Percentiles rank a stretch among this genome's conserved stretches.
Evolutionary conservation across 2,113 vertebrate genomes (phyloP).

Genomic region (Pardalotus punctatus): DNA sequence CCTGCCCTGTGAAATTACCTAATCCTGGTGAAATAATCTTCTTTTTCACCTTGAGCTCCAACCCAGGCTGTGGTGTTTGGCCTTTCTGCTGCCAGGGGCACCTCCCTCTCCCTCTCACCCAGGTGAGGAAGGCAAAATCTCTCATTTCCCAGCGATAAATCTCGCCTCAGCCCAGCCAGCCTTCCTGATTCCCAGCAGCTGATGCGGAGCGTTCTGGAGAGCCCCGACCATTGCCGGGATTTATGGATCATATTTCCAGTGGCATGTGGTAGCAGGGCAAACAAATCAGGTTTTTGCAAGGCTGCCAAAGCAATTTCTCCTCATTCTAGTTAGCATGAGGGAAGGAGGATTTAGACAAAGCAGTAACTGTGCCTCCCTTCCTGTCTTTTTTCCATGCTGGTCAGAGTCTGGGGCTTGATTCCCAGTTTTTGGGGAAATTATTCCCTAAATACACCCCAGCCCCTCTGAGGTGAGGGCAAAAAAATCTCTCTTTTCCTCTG

Average conservation of each 20-base stretch:
- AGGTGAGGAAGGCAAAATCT: not conserved
- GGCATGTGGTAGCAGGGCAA: conserved; percentile 10
- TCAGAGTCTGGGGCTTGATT: not conserved
- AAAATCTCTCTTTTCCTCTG: not conserved
- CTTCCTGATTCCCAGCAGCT: not conserved
- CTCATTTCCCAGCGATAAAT: not conserved
- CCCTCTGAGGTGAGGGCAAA: not conserved
- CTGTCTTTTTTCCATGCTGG: not conserved
- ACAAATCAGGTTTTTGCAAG: conserved; percentile 29
- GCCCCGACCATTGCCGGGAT: not conserved
- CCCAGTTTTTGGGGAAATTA: not conserved
- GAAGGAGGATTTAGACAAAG: not conserved
- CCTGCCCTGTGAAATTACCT: not conserved
- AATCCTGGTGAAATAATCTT: not conserved
- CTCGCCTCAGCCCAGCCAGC: not conserved
- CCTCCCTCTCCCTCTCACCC: not conserved
- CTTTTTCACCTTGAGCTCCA: rapidly evolving
- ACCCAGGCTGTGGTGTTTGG: rapidly evolving
- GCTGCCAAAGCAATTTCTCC: conserved; percentile 41
- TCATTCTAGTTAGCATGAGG: not conserved
- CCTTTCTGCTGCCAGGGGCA: not conserved
- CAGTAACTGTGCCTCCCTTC: not conserved
- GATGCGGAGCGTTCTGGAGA: not conserved
- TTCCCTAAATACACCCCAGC: not conserved
- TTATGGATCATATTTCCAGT: not conserved